phyloP scores from a whole-genome alignment of 2,888 invertebrate genomes.

The Idaea biselata region DNA sequence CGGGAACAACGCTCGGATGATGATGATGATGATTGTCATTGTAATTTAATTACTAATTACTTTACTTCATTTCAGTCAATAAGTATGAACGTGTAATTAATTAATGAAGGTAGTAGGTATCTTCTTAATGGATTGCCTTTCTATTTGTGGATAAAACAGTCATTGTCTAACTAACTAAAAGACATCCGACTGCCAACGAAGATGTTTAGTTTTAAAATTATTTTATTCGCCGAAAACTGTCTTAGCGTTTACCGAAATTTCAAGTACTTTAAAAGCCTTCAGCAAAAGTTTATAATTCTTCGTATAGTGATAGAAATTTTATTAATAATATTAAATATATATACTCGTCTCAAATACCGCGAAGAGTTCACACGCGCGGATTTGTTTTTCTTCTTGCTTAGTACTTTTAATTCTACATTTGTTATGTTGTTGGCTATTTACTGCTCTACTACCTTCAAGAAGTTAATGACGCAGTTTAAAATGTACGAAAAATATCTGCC shows the following conservation, averaged over 20 bases:
- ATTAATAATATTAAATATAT: background rate
- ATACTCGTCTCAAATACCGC: background rate
- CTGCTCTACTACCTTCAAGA: slow-evolving; percentile 9
- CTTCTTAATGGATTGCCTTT: background rate
- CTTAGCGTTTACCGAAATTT: background rate
- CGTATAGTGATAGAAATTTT: slow-evolving; percentile 18
- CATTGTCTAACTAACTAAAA: background rate
- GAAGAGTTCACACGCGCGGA: background rate
- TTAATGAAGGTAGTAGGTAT: background rate
- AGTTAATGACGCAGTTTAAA: slow-evolving; percentile 7
- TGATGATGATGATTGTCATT: background rate
- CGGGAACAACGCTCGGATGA: too few species aligned
- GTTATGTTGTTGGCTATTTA: slow-evolving; percentile 10
- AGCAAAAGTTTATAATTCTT: slow-evolving; percentile 13
- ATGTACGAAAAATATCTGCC: slow-evolving; percentile 11
- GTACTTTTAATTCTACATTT: slow-evolving; percentile 13
- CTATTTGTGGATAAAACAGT: background rate
- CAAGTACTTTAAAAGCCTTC: background rate
- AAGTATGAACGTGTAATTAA: background rate
- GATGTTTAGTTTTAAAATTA: background rate
- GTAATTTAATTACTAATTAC: background rate
- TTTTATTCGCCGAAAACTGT: background rate
- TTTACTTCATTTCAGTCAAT: background rate
- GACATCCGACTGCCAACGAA: background rate
- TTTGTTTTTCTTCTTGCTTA: slow-evolving; percentile 16